Evolutionary conservation across 2,113 vertebrate species (phyloP).

Genomic region (Carlito syrichta): DNA sequence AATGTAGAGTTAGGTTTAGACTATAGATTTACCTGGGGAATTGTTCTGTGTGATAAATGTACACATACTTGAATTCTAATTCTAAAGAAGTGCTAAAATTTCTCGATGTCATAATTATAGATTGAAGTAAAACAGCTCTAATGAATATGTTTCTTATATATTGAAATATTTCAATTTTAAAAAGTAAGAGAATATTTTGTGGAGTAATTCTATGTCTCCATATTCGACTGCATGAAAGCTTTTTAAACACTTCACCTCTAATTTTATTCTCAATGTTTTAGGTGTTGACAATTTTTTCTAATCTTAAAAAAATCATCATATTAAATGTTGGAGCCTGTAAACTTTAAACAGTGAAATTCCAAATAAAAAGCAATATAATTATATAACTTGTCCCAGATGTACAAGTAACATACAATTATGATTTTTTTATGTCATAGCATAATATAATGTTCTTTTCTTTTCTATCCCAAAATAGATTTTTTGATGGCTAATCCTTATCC

Average conservation of each 20-base stretch:
- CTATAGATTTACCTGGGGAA: neutral
- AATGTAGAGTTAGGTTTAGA: neutral
- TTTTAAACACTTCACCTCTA: neutral
- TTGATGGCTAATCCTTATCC: slow-evolving; percentile 37
- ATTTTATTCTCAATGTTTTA: slow-evolving; percentile 16
- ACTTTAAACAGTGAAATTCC: neutral
- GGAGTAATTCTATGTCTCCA: neutral
- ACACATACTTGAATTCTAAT: neutral
- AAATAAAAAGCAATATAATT: neutral
- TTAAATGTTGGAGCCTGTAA: neutral
- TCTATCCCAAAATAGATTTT: slow-evolving; percentile 61
- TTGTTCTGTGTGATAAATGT: neutral
- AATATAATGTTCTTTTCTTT: slow-evolving; percentile 47
- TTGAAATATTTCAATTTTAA: neutral
- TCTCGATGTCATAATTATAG: neutral
- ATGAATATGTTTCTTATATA: neutral
- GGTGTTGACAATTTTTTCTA: slow-evolving; percentile 5
- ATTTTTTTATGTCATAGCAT: neutral
- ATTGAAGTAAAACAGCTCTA: neutral
- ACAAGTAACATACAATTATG: slow-evolving; percentile 36
- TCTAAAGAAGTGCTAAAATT: neutral
- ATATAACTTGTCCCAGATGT: neutral
- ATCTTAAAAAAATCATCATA: slow-evolving; percentile 11
- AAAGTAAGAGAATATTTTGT: neutral
- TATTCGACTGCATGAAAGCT: neutral